Evolutionary conservation across 2,113 vertebrate species (phyloP), one percentile per base, ranked within the genome.

Genomic region (Oreochromis niloticus): DNA sequence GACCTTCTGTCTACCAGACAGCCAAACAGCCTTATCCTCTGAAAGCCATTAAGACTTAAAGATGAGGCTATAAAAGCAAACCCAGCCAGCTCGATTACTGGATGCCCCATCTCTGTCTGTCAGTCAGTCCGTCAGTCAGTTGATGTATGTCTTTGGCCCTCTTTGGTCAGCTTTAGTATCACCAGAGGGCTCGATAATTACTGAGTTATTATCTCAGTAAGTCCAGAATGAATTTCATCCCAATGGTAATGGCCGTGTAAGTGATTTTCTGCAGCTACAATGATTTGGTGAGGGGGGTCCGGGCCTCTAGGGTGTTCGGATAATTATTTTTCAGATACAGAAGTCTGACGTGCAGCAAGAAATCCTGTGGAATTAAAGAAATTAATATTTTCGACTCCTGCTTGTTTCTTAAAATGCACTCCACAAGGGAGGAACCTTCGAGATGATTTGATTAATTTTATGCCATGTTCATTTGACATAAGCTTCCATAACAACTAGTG

Each of bases 11-110:
- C 91, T 90, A 85, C 79, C 93, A 95, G 94, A 92, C 87, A 87
- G 89, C 88, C 91, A 87, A 66, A 87, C 89, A 91, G 88, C 85
- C 87, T 54, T 17, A 85, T 89, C 81, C 81, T 88, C 89, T 90
- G 79, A 95, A 95, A 94, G 88, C 94, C 89, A 94, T 94, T 94
- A 95, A 32, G 93, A 89, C 90, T 90, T 91, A 90, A 94, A 93
- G 91, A 94, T 88, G 90, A 93, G 92, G 85, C 87, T 82, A 93
- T 95, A 93, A 96, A 95, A 88, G 87, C 88, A 80, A 85, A 81
- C 78, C 46, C 83, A 89, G 89, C 87, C 87, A 83, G 89, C 85
- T 83, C 83, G 73, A 73, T 91, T 92, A 90, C 91, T 89, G 81
- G 85, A 89, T 14, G 66, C 17, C 61, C 85, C 52, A 1, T 83